Percentiles rank a stretch among this genome's conserved stretches.
phyloP scores from a whole-genome alignment of 2,113 vertebrate species.

The Sander lucioperca region DNA sequence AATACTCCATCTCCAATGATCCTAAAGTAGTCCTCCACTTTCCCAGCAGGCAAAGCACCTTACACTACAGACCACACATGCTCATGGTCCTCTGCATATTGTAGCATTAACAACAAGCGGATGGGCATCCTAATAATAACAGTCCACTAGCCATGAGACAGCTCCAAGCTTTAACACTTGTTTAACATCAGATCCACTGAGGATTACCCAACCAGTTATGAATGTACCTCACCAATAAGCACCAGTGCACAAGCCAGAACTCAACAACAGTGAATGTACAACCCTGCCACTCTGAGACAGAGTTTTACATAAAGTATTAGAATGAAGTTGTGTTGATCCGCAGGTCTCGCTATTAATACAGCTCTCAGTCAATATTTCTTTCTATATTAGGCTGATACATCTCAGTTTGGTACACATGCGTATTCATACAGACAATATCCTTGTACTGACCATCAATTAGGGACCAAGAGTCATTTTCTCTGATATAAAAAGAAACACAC shows the following conservation, averaged over 20 bases:
- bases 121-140: conserved; percentile 49
- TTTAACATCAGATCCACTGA: conserved; percentile 62
- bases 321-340: conserved; percentile 39
- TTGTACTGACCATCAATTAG: conserved; percentile 68
- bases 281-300: conserved; percentile 62
- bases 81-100: conserved; percentile 72
- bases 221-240: conserved; percentile 83
- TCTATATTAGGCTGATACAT: conserved; percentile 26
- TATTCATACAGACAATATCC: conserved; percentile 59
- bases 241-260: conserved; percentile 76
- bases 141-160: conserved; percentile 55
- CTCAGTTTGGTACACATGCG: conserved; percentile 45
- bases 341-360: conserved; percentile 40
- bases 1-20: conserved; percentile 71
- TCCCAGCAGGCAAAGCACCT: conserved; percentile 79
- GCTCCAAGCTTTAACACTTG: conserved; percentile 60
- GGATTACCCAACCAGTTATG: conserved; percentile 73
- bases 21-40: conserved; percentile 77
- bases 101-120: conserved; percentile 75
- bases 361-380: conserved; percentile 27
- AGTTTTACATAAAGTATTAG: conserved; percentile 49
- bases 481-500: conserved; percentile 30
- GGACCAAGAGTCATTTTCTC: conserved; percentile 78
- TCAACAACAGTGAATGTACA: conserved; percentile 80
- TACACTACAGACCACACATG: conserved; percentile 80